Evolutionary conservation across 2,113 vertebrate genomes (phyloP), one percentile per base, ranked within the genome.

Genomic region (Varanus komodoensis): DNA sequence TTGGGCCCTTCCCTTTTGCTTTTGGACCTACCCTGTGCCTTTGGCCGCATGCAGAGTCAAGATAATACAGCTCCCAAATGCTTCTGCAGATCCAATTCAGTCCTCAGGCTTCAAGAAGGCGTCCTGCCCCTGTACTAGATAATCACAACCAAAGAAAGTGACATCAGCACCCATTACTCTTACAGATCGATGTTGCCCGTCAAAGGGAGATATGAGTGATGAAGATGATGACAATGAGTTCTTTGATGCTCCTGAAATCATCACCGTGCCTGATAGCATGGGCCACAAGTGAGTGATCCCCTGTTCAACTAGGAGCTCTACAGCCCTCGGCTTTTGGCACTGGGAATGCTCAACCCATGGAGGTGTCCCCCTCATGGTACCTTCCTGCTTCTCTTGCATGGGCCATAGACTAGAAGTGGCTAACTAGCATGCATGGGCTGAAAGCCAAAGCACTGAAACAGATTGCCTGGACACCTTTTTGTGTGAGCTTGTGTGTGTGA

Each of bases 201-300:
- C 94, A 4, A 99, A 99, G 93, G 98, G 98, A 0, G 99, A 99
- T 82, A 95, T 98, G 93, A 99, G 99, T 3, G 99, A 99, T 0
- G 99, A 99, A 92, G 99, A 99, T 0, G 99, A 99, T 0, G 99
- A 99, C 93, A 99, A 98, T 0, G 99, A 99, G 94, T 99, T 99
- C 94, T 99, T 99, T 6, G 99, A 99, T 0, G 98, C 98, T 8
- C 98, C 98, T 0, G 98, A 98, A 93, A 99, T 99, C 93, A 99
- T 99, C 92, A 98, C 98, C 11, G 94, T 98, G 92, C 98, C 98
- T 0, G 99, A 98, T 11, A 97, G 97, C 90, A 97, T 98, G 94
- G 98, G 99, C 81, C 99, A 99, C 97, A 99, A 98, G 99, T 99
- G 94, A 96, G 97, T 97, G 91, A 0, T 0, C 82, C 79, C 2